Base-by-base conservation (phyloP, 2,113 vertebrate species). In the Oostethus manadensis region DNA sequence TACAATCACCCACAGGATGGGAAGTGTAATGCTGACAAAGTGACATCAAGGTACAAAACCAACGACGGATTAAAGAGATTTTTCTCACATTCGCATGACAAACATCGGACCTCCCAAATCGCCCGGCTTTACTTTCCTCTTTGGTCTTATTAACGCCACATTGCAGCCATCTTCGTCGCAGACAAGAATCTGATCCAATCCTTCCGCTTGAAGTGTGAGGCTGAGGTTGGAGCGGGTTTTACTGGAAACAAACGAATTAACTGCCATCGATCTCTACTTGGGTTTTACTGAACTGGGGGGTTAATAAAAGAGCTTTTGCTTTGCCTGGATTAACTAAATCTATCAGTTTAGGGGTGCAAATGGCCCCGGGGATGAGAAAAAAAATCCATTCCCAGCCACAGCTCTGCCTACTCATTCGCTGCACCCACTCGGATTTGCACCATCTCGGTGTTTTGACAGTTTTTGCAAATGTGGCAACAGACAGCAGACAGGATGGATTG, bases 391-490 rank as follows among this genome's bases (percentile, higher is more conserved):
- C 22, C 10, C 0, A 57, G 57, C 15, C 13, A 8, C 10, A 10
- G 58, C 29, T 42, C 47, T 60, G 65, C 68, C 67, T 75, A 56
- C 8, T 33, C 2, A 56, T 5, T 45, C 11, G 38, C 61, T 26
- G 46, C 62, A 46, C 29, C 20, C 62, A 50, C 67, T 64, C 58
- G 48, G 44, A 68, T 81, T 66, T 69, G 56, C 54, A 56, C 53
- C 2, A 43, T 53, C 63, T 71, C 23, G 6, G 78, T 70, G 72
- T 78, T 82, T 62, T 81, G 80, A 86, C 80, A 84, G 71, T 55
- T 76, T 56, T 0, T 0, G 49, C 64, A 56, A 66, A 75, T 42
- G 76, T 78, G 72, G 44, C 64, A 58, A 63, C 38, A 13, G 43
- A 60, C 68, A 70, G 58, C 72, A 73, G 72, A 68, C 22, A 40